Evolutionary conservation across 2,797 vertebrate species (phyloP).

Genomic region (Gila robusta): DNA sequence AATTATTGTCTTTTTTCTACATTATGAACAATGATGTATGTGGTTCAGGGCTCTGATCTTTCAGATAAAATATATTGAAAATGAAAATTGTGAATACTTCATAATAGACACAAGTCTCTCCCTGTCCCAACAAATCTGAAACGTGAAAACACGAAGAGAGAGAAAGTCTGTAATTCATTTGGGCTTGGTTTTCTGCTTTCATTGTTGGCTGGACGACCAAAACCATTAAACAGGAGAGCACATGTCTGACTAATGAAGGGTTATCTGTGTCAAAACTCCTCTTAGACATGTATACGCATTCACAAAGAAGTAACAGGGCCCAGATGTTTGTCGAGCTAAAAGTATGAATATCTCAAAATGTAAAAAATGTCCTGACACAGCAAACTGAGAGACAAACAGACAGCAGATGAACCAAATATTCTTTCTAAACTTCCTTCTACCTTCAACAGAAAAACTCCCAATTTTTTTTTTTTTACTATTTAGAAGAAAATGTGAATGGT

Average conservation of each 20-base stretch:
- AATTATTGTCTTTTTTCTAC: not conserved
- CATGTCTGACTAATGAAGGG: conserved; percentile 63
- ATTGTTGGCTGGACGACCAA: conserved; percentile 56
- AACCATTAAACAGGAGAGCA: conserved; percentile 62
- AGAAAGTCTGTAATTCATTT: conserved; percentile 19
- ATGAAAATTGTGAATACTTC: not conserved
- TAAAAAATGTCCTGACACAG: conserved; percentile 55
- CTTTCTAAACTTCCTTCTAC: no score
- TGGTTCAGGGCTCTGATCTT: not conserved
- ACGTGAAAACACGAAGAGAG: conserved; percentile 9
- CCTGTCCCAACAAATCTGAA: conserved; percentile 34
- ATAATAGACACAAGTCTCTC: conserved; percentile 19
- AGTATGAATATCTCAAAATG: conserved; percentile 46
- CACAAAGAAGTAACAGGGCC: conserved; percentile 41
- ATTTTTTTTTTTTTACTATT: not conserved
- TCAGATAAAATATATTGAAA: conserved; percentile 8
- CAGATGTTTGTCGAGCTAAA: conserved; percentile 53
- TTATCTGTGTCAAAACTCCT: conserved; percentile 60
- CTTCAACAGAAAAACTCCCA: no score
- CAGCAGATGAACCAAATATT: not conserved
- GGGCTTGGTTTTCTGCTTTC: conserved; percentile 43
- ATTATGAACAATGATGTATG: not conserved
- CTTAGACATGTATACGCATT: conserved; percentile 57
- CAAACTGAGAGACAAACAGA: conserved; percentile 31
- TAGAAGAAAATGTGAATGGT: not conserved